phyloP scores from a whole-genome alignment of 2,113 vertebrate genomes.

The Megalops atlanticus region DNA sequence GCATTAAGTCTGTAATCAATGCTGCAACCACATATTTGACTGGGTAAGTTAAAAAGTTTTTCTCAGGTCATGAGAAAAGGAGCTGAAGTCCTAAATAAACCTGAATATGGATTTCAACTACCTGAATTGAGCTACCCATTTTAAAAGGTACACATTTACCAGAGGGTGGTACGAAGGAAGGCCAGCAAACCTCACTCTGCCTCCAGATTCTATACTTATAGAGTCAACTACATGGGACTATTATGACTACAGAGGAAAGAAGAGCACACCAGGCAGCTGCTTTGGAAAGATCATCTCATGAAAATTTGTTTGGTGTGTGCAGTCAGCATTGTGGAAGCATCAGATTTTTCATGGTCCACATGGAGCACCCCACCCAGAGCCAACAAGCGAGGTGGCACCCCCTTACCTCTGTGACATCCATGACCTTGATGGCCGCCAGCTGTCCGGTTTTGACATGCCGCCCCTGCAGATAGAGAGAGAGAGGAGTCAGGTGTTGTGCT shows the following conservation, averaged over 20 bases:
- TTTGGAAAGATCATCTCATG: background rate
- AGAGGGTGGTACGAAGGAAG: background rate
- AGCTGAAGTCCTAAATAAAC: too few species aligned
- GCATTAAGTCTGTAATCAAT: background rate
- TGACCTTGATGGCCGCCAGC: conserved; percentile 97
- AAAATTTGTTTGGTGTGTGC: background rate
- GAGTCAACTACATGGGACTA: background rate
- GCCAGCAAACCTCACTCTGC: background rate
- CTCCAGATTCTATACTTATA: background rate
- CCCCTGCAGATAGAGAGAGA: conserved; percentile 73
- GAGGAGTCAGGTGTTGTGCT: background rate
- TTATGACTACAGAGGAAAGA: background rate
- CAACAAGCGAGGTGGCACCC: background rate
- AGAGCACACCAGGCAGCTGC: conserved; percentile 1
- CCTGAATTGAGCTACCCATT: background rate
- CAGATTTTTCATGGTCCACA: background rate
- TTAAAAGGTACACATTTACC: background rate
- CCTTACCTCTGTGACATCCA: conserved; percentile 98
- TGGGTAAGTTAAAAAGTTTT: too few species aligned
- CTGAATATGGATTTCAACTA: too few species aligned
- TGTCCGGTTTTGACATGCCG: conserved; percentile 98
- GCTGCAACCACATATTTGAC: background rate
- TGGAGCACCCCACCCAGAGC: background rate
- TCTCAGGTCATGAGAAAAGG: too few species aligned
- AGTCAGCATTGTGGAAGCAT: background rate